A percentile compares a stretch with the other conserved stretches of the same genome.
Conservation (phyloP, 2,888 invertebrate species). For the Heterodera filipjevi region DNA sequence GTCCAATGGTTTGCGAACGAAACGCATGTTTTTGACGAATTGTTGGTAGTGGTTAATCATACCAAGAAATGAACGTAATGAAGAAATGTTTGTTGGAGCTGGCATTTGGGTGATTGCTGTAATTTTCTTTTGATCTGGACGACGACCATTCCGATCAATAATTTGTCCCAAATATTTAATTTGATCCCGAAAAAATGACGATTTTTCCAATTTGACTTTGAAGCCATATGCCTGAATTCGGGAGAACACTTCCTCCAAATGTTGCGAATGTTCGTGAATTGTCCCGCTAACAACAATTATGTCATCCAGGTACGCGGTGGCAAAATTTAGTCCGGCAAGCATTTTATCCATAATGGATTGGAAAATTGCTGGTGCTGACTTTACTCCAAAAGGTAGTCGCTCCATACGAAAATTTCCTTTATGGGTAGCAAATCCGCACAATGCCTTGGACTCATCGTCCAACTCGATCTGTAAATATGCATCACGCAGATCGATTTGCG, state of each 20-base stretch:
- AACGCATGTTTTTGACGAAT: constrained; percentile 35
- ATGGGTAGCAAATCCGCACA: constrained; percentile 47
- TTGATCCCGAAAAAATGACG: constrained; percentile 37
- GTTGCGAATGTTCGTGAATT: constrained; percentile 34
- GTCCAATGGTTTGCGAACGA: constrained; percentile 46
- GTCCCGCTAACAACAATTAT: constrained; percentile 39
- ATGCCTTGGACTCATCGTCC: constrained; percentile 38
- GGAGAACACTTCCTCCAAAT: constrained; percentile 35
- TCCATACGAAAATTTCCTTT: constrained; percentile 44
- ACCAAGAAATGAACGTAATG: constrained; percentile 32
- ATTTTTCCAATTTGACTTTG: constrained; percentile 44
- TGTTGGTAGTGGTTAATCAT: constrained; percentile 39
- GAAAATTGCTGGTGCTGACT: constrained; percentile 45
- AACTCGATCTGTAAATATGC: constrained; percentile 50
- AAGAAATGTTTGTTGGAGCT: constrained; percentile 25
- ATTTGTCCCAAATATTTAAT: constrained; percentile 46
- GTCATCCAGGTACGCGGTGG: constrained; percentile 41
- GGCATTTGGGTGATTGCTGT: constrained; percentile 35
- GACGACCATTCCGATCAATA: constrained; percentile 37
- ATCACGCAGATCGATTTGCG: constrained; percentile 47
- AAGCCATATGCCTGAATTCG: constrained; percentile 43
- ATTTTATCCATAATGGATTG: constrained; percentile 47
- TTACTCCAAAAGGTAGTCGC: constrained; percentile 46
- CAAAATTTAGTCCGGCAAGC: constrained; percentile 37
- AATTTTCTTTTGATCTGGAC: constrained; percentile 40